Conservation (phyloP, 2,797 vertebrate genomes). For the Lophotriccus pileatus region DNA sequence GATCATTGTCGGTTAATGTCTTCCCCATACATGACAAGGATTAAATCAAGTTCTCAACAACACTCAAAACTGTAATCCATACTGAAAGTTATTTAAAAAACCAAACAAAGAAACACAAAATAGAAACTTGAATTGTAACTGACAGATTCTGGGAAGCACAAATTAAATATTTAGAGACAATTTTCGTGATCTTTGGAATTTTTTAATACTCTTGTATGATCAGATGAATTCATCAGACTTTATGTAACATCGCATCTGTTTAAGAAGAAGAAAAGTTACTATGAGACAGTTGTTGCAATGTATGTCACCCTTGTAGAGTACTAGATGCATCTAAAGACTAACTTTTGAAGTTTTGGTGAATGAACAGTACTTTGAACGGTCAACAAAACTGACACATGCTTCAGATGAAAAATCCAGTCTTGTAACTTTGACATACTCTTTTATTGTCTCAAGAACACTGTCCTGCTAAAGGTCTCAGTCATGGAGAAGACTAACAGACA, state of each 20-base stretch:
- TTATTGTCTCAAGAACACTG: background rate
- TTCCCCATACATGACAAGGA: background rate
- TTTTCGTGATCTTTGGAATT: background rate
- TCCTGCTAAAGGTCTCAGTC: background rate
- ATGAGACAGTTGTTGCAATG: background rate
- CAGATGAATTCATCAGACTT: background rate
- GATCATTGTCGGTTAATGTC: background rate
- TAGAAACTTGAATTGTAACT: background rate
- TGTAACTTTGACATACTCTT: constrained; percentile 4
- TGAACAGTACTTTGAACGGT: background rate
- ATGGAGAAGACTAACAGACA: background rate
- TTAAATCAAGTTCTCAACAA: background rate
- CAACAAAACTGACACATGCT: background rate
- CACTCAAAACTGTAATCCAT: background rate
- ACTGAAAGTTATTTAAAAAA: background rate
- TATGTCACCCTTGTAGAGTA: background rate
- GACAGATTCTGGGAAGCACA: background rate
- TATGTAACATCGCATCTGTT: constrained; percentile 1
- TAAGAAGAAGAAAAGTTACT: background rate
- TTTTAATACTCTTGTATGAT: background rate
- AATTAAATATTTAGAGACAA: background rate
- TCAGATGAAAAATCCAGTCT: background rate
- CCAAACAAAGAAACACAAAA: background rate
- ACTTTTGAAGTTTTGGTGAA: background rate
- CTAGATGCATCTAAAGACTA: background rate